Evolutionary conservation across 2,797 vertebrate species (phyloP).

Genomic region (Bovichtus diacanthus): DNA sequence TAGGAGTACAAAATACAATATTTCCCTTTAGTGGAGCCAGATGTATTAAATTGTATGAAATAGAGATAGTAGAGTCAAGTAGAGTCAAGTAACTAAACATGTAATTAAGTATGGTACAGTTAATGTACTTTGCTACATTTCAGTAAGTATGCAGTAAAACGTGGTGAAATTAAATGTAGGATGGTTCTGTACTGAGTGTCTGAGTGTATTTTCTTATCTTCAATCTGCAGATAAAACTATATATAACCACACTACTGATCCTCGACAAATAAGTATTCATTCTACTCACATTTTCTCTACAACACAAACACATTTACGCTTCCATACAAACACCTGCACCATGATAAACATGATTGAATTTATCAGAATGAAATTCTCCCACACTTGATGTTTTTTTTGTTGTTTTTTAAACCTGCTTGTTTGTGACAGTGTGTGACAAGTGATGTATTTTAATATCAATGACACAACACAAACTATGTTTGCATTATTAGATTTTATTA

Average conservation of each 20-base stretch:
- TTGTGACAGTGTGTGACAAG: not conserved
- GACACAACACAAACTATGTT: not conserved
- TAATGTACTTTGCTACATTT: not conserved
- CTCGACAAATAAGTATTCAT: not conserved
- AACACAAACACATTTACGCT: too few relatives aligned
- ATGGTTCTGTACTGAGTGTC: not conserved
- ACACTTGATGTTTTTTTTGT: not conserved
- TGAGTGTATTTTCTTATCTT: not conserved
- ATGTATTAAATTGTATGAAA: too few relatives aligned
- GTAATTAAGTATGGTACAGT: too few relatives aligned
- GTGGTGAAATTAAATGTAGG: not conserved
- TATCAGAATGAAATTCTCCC: not conserved
- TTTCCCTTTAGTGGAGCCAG: too few relatives aligned
- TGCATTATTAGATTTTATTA: conserved; percentile 63
- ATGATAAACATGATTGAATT: not conserved
- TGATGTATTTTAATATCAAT: not conserved
- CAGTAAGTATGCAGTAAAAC: not conserved
- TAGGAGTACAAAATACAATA: not conserved
- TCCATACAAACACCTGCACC: too few relatives aligned
- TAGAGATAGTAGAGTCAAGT: not conserved
- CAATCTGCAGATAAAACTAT: not conserved
- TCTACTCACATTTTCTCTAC: not conserved
- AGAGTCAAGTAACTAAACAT: too few relatives aligned
- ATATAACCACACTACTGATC: not conserved
- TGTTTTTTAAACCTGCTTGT: not conserved